Base-by-base conservation (phyloP, 2,113 vertebrate genomes). In the Euleptes europaea region DNA sequence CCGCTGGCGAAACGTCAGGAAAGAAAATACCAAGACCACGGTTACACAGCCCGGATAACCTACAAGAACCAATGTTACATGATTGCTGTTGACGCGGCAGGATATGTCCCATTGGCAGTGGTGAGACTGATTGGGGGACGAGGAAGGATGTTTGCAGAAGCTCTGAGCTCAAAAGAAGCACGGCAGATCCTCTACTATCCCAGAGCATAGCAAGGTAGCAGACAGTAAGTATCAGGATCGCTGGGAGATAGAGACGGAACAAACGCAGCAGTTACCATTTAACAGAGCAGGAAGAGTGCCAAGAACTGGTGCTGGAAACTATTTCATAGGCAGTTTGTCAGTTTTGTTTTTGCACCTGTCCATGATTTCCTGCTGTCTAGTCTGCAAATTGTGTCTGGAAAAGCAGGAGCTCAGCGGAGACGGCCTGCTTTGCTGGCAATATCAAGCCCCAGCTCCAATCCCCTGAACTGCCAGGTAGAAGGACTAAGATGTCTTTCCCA, bases 351-450 rank as follows among this genome's bases (percentile, higher is more conserved):
- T 60, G 60, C 76, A 79, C n/a, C 83, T 77, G 42, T 60, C 31
- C 17, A 65, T 33, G 49, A 77, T 85, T 77, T 82, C 83, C 83
- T 47, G 70, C 40, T 35, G 35, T 84, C 33, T 82, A 19, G 65
- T 47, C 66, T 60, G 23, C 26, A 70, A 57, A 69, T 47, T 21
- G 73, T 31, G 73, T 65, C 72, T 47, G 72, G 5, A 78, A 63
- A 42, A 49, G 40, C 49, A 49, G 51, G 26, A 78, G n/a, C 40
- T 67, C 40, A 35, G 13, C 35, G 70, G 33, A 57, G 67, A 57
- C 35, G 54, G 15, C 35, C 3, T 44, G 31, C 54, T 44, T 73
- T 83, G 70, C 38, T 63, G 60, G 9, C 57, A 4, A 51, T 38
- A 71, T 6, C 12, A 71, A 81, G 65, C 65, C 47, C 28, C 40